A percentile compares a stretch with the other conserved stretches of the same genome.
Conservation (phyloP, 2,113 vertebrate species). For the Turdus rufiventris region DNA sequence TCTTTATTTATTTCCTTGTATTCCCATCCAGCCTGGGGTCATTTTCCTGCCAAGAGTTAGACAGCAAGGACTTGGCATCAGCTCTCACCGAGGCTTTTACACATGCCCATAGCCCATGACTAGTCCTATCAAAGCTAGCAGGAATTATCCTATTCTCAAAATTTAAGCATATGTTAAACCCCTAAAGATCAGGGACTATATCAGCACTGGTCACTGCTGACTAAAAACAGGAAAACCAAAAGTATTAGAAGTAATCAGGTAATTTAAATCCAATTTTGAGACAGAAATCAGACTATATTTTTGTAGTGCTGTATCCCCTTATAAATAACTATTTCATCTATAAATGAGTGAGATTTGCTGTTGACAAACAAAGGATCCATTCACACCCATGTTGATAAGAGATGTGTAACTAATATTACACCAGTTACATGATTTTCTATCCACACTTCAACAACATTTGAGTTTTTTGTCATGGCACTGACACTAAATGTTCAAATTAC, state of each 20-base stretch:
- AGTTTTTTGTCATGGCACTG: not conserved
- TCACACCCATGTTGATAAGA: not conserved
- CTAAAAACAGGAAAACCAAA: not conserved
- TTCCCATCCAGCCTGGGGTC: not conserved
- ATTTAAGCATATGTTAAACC: not conserved
- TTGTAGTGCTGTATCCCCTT: not conserved
- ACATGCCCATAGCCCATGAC: not conserved
- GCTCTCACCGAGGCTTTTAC: not conserved
- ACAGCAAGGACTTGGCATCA: conserved; percentile 7
- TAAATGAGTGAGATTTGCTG: not conserved
- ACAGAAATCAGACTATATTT: not conserved
- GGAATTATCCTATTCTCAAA: not conserved
- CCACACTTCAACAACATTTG: not conserved
- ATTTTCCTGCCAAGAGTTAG: not conserved
- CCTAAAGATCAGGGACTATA: not conserved
- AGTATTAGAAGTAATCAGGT: not conserved
- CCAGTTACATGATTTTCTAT: not conserved
- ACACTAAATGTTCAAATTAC: not conserved
- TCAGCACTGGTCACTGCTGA: not conserved
- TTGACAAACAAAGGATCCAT: not conserved
- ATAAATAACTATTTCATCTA: not conserved
- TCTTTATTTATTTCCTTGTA: not conserved
- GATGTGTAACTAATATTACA: not conserved
- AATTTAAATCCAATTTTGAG: not conserved
- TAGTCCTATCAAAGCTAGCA: not conserved